Evolutionary conservation across 1,140 invertebrate species (phyloP).

Genomic region (Drosophila mauritiana): DNA sequence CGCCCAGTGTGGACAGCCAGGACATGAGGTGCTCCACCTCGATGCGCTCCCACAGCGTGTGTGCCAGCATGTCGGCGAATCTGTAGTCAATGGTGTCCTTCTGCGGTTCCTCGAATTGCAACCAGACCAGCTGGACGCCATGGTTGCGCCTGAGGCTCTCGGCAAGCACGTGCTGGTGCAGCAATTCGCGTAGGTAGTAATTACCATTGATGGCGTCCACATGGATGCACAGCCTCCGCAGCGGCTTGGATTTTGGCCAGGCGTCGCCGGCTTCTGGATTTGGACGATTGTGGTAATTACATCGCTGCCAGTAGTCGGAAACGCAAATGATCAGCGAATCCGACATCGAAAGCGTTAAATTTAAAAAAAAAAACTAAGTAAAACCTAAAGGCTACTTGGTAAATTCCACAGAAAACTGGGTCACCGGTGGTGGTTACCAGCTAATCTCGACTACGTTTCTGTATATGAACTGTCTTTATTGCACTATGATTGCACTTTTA

Average conservation of each 20-base stretch:
- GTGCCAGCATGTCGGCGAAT: conserved; percentile 86
- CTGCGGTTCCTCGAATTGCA: conserved; percentile 85
- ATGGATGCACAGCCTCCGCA: conserved; percentile 45
- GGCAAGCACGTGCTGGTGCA: conserved; percentile 38
- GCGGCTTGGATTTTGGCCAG: neutral
- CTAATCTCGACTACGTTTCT: neutral
- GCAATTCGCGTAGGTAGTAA: conserved; percentile 65
- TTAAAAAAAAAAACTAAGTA: neutral
- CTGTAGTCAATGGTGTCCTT: conserved; percentile 88
- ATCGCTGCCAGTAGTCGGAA: conserved; percentile 62
- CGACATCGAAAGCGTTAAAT: conserved; percentile 6
- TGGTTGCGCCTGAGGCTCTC: neutral
- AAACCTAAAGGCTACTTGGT: neutral
- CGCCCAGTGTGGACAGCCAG: conserved; percentile 98
- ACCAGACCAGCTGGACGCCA: conserved; percentile 62
- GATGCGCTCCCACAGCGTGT: conserved; percentile 87
- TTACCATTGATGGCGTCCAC: conserved; percentile 71
- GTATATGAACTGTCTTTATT: neutral
- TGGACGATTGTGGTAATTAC: conserved; percentile 47
- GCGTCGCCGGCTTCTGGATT: conserved; percentile 2
- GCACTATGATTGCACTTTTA: neutral
- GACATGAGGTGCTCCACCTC: conserved; percentile 94
- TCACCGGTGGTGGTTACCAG: neutral
- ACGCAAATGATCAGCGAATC: conserved; percentile 52
- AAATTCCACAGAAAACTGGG: neutral